Base-by-base conservation (phyloP, 2,797 vertebrate genomes). In the Coluber constrictor region DNA sequence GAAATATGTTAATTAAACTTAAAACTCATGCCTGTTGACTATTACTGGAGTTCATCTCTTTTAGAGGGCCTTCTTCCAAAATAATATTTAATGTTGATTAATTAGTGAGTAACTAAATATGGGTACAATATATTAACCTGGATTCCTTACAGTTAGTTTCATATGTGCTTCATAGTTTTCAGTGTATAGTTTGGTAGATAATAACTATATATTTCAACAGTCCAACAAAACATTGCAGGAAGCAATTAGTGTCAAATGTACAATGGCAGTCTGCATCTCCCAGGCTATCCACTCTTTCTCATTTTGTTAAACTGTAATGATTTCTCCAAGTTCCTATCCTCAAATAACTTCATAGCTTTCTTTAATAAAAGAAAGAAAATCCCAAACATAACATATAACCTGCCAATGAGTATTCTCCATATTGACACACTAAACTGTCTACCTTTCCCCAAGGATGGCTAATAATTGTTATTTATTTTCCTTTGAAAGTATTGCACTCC, bases 381-480 rank as follows among this genome's bases (percentile, higher is more conserved):
- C 20, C 37, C 92, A 60, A 57, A 37, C 0, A 89, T 66, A 66
- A 83, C 59, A 83, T 25, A 66, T 57, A 5, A 93, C 56, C 0
- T 61, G 56, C 13, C 61, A 95, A 89, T 92, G 74, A 43, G 90
- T 56, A 79, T 54, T n/a, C 74, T 92, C 54, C 29, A 92, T 92
- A 37, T 27, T 96, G 88, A 92, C 74, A 87, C 63, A 90, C 29
- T 79, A 70, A 92, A 57, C 79, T 90, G n/a, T 51, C 94, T 90
- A 87, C 54, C 70, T 55, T 13, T 56, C 70, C 29, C 87, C 87
- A 94, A 94, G 94, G 96, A 95, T 96, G 88, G 93, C 95, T 96
- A 94, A 93, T 90, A 25, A 93, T 93, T 89, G 63, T 96, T 95
- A 95, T 96, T 95, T 96, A 96, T 96, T 93, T 93, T 94, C 91